phyloP scores from a whole-genome alignment of 2,113 vertebrate genomes.

The Albula goreensis region DNA sequence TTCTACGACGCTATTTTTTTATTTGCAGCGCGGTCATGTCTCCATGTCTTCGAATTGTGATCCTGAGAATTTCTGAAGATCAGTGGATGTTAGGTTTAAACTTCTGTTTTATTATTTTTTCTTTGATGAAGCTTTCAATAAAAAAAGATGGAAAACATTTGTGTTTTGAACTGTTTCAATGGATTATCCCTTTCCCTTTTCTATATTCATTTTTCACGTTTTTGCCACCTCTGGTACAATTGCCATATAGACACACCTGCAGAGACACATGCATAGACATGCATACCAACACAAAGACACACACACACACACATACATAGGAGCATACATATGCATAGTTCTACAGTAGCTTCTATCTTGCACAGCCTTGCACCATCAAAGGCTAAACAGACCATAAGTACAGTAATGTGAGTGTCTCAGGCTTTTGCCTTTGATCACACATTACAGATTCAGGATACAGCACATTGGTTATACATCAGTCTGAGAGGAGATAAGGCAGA shows the following conservation, averaged over 20 bases:
- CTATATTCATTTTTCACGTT: too few relatives aligned
- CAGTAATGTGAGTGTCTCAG: background rate
- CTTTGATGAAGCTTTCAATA: constrained; percentile 99
- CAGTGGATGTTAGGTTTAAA: constrained; percentile 97
- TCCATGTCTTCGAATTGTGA: constrained; percentile 82
- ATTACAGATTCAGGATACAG: background rate
- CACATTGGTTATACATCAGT: background rate
- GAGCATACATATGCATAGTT: background rate
- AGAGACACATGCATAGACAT: background rate
- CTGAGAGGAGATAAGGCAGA: background rate
- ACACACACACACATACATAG: background rate
- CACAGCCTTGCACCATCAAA: background rate
- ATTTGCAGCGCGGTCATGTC: constrained; percentile 86
- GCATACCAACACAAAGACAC: background rate
- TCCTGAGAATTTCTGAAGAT: constrained; percentile 96
- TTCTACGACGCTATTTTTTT: constrained; percentile 83
- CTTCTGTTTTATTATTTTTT: constrained; percentile 82
- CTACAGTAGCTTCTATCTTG: background rate
- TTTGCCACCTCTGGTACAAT: background rate
- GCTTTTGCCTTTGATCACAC: background rate
- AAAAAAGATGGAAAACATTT: constrained; percentile 71
- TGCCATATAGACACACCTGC: background rate
- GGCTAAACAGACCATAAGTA: background rate
- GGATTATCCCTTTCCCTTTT: too few relatives aligned
- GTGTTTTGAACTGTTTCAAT: background rate